phyloP scores from a whole-genome alignment of 2,113 vertebrate species.

The Microcebus murinus region DNA sequence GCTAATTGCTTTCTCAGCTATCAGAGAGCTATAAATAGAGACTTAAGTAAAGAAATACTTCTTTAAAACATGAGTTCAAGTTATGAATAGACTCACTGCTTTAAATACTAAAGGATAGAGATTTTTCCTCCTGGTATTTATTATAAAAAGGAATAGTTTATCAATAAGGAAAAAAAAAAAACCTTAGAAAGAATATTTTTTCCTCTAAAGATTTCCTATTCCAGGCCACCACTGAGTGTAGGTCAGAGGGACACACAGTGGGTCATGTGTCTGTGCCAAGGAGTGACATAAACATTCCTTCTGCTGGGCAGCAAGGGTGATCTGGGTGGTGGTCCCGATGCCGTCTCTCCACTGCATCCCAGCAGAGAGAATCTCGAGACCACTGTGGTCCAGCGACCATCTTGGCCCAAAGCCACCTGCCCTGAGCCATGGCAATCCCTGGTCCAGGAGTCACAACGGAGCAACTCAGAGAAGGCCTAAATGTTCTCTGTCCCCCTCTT shows the following conservation, averaged over 20 bases:
- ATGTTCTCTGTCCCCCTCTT: accelerated
- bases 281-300: too few relatives aligned
- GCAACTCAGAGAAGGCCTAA: not conserved
- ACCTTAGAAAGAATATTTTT: not conserved
- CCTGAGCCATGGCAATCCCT: accelerated
- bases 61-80: conserved; percentile 2
- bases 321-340: accelerated
- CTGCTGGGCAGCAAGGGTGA: accelerated
- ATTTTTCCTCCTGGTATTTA: not conserved
- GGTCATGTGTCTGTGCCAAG: not conserved
- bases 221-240: not conserved
- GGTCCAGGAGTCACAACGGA: not conserved
- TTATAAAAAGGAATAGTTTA: not conserved
- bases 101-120: not conserved
- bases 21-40: conserved; percentile 67
- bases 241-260: not conserved
- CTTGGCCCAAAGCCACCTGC: not conserved
- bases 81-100: conserved; percentile 17
- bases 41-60: not conserved
- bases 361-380: not conserved
- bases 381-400: not conserved
- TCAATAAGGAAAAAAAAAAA: not conserved
- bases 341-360: not conserved
- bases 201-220: not conserved
- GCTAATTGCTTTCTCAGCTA: conserved; percentile 55